Conservation (phyloP, 2,888 invertebrate species). For the Dasypolia templi region DNA sequence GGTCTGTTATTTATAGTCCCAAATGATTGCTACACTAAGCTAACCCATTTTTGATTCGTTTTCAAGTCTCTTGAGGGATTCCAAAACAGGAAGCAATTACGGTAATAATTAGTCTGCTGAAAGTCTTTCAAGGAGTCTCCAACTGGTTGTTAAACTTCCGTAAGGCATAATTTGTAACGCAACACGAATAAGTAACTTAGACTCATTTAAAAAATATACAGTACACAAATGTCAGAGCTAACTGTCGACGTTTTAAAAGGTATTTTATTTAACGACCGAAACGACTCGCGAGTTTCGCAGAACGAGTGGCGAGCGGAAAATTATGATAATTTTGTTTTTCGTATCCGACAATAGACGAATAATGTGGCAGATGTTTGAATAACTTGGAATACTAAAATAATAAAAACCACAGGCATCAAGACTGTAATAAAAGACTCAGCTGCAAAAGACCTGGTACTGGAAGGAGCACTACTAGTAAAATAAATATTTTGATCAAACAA, state of each 20-base stretch:
- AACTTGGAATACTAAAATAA: constrained; percentile 45
- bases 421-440: background rate
- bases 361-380: constrained; percentile 67
- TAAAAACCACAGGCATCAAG: background rate
- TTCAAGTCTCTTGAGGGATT: constrained; percentile 2
- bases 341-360: constrained; percentile 67
- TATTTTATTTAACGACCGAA: constrained; percentile 76
- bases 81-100: constrained; percentile 26
- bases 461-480: background rate
- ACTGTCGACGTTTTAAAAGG: constrained; percentile 68
- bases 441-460: background rate
- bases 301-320: constrained; percentile 80
- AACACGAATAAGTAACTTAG: constrained; percentile 59
- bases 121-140: constrained; percentile 43
- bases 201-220: constrained; percentile 56
- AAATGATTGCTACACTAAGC: background rate
- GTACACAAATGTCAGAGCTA: constrained; percentile 61
- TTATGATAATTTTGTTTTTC: constrained; percentile 79
- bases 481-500: background rate
- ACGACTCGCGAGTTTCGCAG: constrained; percentile 75
- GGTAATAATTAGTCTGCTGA: constrained; percentile 37
- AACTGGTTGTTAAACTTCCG: constrained; percentile 45
- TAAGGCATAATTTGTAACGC: constrained; percentile 62
- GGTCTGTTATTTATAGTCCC: background rate
- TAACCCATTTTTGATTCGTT: background rate